phyloP scores from a whole-genome alignment of 2,797 vertebrate genomes.

The Malacoraja senta region DNA sequence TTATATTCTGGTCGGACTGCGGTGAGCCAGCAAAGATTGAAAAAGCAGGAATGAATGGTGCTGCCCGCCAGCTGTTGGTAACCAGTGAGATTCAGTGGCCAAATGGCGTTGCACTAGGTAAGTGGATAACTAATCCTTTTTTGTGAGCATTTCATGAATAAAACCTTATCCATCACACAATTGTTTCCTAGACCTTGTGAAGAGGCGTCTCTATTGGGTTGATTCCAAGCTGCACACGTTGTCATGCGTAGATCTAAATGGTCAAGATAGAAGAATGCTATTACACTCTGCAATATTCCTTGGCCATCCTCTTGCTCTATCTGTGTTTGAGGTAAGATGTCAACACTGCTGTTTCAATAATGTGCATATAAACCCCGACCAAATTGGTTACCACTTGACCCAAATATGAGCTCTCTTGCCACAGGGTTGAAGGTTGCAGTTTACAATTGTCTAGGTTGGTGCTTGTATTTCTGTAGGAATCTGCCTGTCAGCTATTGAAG shows the following conservation, averaged over 20 bases:
- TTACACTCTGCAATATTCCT: conserved; percentile 81
- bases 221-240: conserved; percentile 92
- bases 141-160: background rate
- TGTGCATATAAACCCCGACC: background rate
- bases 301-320: conserved; percentile 86
- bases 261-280: conserved; percentile 84
- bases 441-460: no score
- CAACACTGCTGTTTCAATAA: background rate
- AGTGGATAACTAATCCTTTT: conserved; percentile 41
- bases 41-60: conserved; percentile 95
- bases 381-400: background rate
- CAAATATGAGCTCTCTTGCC: no score
- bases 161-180: background rate
- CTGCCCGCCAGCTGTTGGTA: conserved; percentile 81
- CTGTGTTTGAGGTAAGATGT: conserved; percentile 83
- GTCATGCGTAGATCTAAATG: conserved; percentile 87
- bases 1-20: conserved; percentile 98
- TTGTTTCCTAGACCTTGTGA: conserved; percentile 74
- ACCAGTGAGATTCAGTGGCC: conserved; percentile 91
- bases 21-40: conserved; percentile 96
- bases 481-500: no score
- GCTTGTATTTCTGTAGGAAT: no score
- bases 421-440: no score
- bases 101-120: conserved; percentile 92
- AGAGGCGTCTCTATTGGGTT: conserved; percentile 92